Percentiles rank a stretch among this genome's conserved stretches.
phyloP scores from a whole-genome alignment of 2,113 vertebrate species.

The Melanotaenia duboulayi region DNA sequence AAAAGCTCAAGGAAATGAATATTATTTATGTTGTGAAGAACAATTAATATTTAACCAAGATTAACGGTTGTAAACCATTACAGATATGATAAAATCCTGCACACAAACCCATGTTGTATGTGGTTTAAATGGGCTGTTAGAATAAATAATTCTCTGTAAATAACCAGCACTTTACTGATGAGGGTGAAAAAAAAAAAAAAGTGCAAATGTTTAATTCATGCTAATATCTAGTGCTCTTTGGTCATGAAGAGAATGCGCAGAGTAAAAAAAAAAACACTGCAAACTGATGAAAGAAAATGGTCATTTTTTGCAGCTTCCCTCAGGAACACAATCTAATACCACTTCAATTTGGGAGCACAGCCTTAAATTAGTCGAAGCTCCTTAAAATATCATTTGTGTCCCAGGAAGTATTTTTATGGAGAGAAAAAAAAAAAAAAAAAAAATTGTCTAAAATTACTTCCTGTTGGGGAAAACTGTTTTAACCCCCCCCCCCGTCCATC shows the following conservation, averaged over 20 bases:
- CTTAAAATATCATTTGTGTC: conserved; percentile 30
- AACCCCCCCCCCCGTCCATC: no score
- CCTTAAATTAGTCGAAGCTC: conserved; percentile 45
- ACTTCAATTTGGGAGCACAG: conserved; percentile 40
- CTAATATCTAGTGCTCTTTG: conserved; percentile 14
- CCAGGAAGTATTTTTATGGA: conserved; percentile 28
- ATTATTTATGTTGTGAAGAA: neutral
- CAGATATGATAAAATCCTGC: no score
- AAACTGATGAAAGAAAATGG: conserved; percentile 28
- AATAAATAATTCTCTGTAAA: no score
- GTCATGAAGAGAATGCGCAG: conserved; percentile 1
- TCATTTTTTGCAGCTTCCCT: conserved; percentile 4
- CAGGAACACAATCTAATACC: conserved; percentile 39
- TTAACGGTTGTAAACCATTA: no score
- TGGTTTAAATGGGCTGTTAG: no score
- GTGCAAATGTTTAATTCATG: neutral
- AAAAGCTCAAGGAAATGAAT: conserved; percentile 8
- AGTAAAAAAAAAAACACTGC: neutral
- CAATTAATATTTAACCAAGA: no score
- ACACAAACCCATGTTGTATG: no score
- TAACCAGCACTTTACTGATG: no score
- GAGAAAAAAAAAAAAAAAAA: no score
- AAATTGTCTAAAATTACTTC: conserved; percentile 22
- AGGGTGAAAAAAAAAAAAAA: neutral
- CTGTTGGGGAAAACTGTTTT: neutral